Evolutionary conservation across 2,797 vertebrate species (phyloP).

Genomic region (Sciaenops ocellatus): DNA sequence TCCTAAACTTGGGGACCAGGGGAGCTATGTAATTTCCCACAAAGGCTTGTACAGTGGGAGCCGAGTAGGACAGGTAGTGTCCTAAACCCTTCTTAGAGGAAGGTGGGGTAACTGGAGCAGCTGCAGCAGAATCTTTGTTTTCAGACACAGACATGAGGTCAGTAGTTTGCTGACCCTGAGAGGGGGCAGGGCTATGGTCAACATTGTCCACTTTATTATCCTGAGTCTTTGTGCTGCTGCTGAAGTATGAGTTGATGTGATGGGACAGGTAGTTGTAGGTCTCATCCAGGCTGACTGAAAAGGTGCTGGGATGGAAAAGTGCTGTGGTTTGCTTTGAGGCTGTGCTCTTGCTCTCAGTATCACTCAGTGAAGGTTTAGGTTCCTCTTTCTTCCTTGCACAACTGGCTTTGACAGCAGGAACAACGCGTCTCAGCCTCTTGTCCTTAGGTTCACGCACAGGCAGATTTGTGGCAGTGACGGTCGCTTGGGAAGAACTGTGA

Average conservation of each 20-base stretch:
- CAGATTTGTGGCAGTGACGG: conserved; percentile 16
- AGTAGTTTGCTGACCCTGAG: conserved; percentile 59
- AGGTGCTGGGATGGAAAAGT: conserved; percentile 89
- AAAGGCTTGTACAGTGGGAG: conserved; percentile 93
- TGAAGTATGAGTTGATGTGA: conserved; percentile 95
- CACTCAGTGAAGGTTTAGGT: conserved; percentile 32
- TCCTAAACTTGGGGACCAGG: conserved; percentile 91
- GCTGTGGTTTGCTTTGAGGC: conserved; percentile 72
- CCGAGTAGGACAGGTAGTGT: conserved; percentile 91
- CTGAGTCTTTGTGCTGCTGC: conserved; percentile 79
- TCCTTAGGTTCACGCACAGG: conserved; percentile 65
- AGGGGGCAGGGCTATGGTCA: conserved; percentile 30
- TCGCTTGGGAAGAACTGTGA: conserved; percentile 27
- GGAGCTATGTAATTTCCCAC: conserved; percentile 94
- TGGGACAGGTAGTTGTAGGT: conserved; percentile 92
- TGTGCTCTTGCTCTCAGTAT: conserved; percentile 62
- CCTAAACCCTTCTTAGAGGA: conserved; percentile 90
- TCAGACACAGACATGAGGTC: conserved; percentile 61
- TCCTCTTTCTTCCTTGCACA: conserved; percentile 52
- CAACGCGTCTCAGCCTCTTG: conserved; percentile 62
- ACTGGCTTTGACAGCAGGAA: conserved; percentile 50
- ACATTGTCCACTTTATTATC: conserved; percentile 71
- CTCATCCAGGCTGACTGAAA: conserved; percentile 91
- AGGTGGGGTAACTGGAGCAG: conserved; percentile 62
- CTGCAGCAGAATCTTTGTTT: conserved; percentile 61